Conservation (phyloP, 2,888 invertebrate genomes). For the Amphiduros pacificus region DNA sequence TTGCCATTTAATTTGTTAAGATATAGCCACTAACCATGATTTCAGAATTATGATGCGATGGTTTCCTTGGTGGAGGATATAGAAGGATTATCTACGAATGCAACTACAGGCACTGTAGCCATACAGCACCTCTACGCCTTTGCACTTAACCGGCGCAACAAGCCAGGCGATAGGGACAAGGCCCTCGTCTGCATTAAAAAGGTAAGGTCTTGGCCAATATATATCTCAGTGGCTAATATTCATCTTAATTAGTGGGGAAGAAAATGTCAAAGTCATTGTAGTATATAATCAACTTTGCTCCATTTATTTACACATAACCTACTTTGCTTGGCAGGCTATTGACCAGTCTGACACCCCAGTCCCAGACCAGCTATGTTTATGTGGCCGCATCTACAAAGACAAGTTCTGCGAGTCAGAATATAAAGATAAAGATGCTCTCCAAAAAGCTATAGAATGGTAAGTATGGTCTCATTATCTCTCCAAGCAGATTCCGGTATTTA, state of each 20-base stretch:
- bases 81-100: slow-evolving; percentile 77
- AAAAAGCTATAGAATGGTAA: slow-evolving; percentile 90
- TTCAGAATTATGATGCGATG: slow-evolving; percentile 91
- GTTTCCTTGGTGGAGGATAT: slow-evolving; percentile 94
- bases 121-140: slow-evolving; percentile 95
- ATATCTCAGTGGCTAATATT: too few species aligned
- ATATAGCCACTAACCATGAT: too few species aligned
- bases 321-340: slow-evolving; percentile 66
- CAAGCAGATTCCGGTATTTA: too few species aligned
- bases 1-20: too few species aligned
- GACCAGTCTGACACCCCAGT: slow-evolving; percentile 87
- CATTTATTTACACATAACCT: background rate
- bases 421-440: slow-evolving; percentile 81
- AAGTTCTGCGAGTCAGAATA: slow-evolving; percentile 96
- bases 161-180: slow-evolving; percentile 90
- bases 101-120: slow-evolving; percentile 73
- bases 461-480: too few species aligned
- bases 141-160: slow-evolving; percentile 92
- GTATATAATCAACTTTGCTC: background rate
- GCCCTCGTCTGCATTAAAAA: slow-evolving; percentile 89
- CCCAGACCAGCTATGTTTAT: slow-evolving; percentile 95
- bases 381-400: slow-evolving; percentile 88
- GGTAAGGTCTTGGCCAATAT: too few species aligned
- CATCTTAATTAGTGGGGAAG: too few species aligned
- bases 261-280: background rate